Percentiles rank a stretch among this genome's conserved stretches.
phyloP scores from a whole-genome alignment of 2,113 vertebrate species.

The Ivindomyrus marchei region DNA sequence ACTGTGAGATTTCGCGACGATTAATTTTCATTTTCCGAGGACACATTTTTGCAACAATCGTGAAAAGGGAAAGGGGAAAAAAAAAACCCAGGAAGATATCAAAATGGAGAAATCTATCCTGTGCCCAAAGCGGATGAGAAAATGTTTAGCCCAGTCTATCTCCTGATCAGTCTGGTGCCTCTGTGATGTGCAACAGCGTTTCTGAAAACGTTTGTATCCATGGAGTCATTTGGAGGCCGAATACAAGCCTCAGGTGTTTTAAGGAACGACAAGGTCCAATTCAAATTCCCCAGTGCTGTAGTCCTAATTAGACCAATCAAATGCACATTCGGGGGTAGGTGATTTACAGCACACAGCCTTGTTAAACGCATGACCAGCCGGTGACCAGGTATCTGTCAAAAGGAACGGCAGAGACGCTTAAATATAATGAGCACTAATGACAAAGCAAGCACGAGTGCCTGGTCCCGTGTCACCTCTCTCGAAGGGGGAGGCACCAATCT shows the following conservation, averaged over 20 bases:
- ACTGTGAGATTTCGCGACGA: neutral
- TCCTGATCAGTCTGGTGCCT: neutral
- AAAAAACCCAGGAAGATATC: neutral
- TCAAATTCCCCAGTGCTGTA: neutral
- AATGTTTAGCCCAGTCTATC: neutral
- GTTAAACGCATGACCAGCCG: neutral
- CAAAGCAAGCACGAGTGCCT: no score
- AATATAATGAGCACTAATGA: neutral
- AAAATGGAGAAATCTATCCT: constrained; percentile 5
- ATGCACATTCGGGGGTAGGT: neutral
- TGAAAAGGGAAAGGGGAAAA: neutral
- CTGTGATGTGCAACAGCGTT: neutral
- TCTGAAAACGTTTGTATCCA: neutral
- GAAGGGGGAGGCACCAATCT: neutral
- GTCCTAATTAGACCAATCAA: neutral
- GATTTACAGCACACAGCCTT: neutral
- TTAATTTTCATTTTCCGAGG: neutral
- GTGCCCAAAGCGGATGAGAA: neutral
- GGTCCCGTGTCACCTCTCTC: neutral
- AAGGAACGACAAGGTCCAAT: neutral
- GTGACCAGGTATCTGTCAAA: neutral
- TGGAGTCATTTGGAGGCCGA: neutral
- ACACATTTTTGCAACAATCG: neutral
- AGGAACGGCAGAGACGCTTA: neutral
- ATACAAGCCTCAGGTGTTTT: neutral